These are phyloP conservation scores for Arenaria interpres DNA, from an alignment of 2,113 vertebrate species.

Conservation along the genomic window DNA sequence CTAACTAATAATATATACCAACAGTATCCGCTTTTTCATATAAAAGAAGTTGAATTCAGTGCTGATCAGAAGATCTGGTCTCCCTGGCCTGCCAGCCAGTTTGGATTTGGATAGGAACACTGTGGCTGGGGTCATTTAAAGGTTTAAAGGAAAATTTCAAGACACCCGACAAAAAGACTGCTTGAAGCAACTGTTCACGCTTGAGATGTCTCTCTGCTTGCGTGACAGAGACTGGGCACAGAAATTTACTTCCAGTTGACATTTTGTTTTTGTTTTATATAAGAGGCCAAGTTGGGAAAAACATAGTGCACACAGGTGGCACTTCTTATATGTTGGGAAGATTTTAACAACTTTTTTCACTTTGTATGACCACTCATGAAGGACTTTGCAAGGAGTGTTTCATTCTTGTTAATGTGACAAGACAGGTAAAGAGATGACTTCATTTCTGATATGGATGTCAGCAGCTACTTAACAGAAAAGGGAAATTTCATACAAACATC, in stretches of 20 bases:
- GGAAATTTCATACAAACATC: background rate
- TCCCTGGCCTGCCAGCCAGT: background rate
- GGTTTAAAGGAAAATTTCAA: background rate
- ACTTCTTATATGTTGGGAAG: background rate
- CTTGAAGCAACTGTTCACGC: background rate
- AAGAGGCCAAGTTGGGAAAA: background rate
- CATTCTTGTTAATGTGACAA: accelerated
- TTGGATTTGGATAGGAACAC: background rate
- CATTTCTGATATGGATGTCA: background rate
- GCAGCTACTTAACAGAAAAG: background rate
- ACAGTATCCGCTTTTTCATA: background rate
- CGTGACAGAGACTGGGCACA: background rate
- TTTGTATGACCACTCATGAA: background rate
- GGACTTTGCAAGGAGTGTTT: background rate
- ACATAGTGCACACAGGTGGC: background rate
- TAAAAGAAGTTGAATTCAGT: background rate
- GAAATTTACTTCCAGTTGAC: background rate
- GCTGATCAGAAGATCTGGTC: background rate
- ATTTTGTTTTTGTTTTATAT: background rate
- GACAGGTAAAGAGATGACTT: background rate
- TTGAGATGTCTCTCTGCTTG: background rate
- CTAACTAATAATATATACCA: background rate
- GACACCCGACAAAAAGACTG: background rate
- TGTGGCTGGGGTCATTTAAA: background rate
- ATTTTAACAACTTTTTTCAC: background rate